Base-by-base conservation (phyloP, 2,888 invertebrate genomes). In the Hoplodrina ambigua region DNA sequence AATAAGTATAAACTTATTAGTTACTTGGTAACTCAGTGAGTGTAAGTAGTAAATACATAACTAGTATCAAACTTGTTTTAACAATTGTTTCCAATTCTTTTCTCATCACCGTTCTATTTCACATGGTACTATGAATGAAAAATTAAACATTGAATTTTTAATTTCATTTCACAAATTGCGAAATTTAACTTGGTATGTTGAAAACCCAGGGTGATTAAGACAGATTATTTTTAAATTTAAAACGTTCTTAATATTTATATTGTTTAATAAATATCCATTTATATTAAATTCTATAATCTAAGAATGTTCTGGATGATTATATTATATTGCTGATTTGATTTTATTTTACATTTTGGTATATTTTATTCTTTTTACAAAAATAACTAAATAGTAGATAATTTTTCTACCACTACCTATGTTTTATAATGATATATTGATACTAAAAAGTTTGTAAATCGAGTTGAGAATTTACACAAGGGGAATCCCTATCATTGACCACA, bases 381-480 rank as follows among this genome's bases (percentile, higher is more conserved):
- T 15, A 3, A 6, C 6, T 46, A 11, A 4, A 25, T 2, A 25
- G 25, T 25, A 44, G 44, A 41, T 15, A 15, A 13, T 44, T 44
- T 15, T 44, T 3, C 44, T 46, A 15, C 17, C 46, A 17, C 0
- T 46, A 41, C 11, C 7, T 1, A 41, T 13, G 10, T 41, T 41
- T 41, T 41, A 11, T 41, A 41, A 17, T 5, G 5, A 46, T 17
- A 17, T 41, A 13, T 17, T 46, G 15, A 17, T 17, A 46, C 46
- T 17, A 19, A 72, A 68, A 57, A 63, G 41, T 15, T 30, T 69
- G 33, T 78, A 73, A 72, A 76, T 76, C 54, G 60, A 60, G 59
- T 56, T 13, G 7, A 59, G 30, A 75, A 75, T 67, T 69, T 64
- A 72, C 57, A 37, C 57, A 44, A 13, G 56, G 75, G 71, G 63